Base-by-base conservation (phyloP, 2,797 vertebrate species). In the Oreochromis mossambicus region DNA sequence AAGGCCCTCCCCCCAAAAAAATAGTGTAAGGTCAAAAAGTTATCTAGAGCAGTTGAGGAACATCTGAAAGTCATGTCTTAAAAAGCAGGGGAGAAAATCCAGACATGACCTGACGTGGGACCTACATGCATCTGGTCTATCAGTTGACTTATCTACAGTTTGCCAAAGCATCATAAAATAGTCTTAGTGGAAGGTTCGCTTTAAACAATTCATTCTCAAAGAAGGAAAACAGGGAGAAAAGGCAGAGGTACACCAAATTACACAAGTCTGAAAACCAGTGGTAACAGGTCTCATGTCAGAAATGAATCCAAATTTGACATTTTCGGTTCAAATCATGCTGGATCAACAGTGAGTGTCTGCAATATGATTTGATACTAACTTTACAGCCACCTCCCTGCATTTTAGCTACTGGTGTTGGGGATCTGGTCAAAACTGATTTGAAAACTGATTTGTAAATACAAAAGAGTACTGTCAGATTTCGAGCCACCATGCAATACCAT, bases 401-500 rank as follows among this genome's bases (percentile, higher is more conserved):
- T 15, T 43, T 15, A 70, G 38, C 8, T 4, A 26, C 21, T 43
- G 38, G 8, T 17, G 63, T 43, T 70, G 36, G 13, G 38, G 8
- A 70, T 70, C 8, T 70, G 38, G 13, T 70, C 29, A 58, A 58
- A 58, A 34, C 56, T 19, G 15, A 58, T 58, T 17, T 58, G 36
- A 66, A 43, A 68, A 68, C 36, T 43, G 21, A 68, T 43, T 43
- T 43, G 8, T 26, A 24, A 17, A 70, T 46, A 24, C 63, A 10
- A 24, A 68, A 43, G 13, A 15, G 13, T 43, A 26, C 66, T 26
- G 8, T 43, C 14, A 43, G 66, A 70, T 68, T 68, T 43, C 38
- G 0, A 24, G 21, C 38, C 5, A 70, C 3, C 8, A 2, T 9
- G 0, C 8, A 17, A 17, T 46, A 41, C 38, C 13, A 1, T 43